Evolutionary conservation across 2,888 invertebrate species (phyloP).

Genomic region (Omphaloscelis lunosa): DNA sequence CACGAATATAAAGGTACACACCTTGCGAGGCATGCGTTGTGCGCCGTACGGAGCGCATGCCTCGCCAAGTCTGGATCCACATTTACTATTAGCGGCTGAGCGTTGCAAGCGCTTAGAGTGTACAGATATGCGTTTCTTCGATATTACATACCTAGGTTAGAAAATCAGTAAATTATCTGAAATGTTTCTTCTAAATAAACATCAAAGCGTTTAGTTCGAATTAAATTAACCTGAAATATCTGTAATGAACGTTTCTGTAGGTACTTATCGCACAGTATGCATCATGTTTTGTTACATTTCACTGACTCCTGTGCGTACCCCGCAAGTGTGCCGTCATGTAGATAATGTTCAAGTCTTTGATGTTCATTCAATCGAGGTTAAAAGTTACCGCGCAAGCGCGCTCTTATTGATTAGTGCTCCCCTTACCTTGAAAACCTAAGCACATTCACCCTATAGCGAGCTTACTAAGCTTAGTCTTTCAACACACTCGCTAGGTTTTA

Average conservation of each 20-base stretch:
- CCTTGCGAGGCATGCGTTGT: too few relatives aligned
- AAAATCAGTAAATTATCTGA: neutral
- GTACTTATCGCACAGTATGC: neutral
- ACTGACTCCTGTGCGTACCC: neutral
- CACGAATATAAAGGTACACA: too few relatives aligned
- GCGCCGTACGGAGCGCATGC: too few relatives aligned
- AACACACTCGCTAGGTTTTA: neutral
- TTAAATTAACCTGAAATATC: neutral
- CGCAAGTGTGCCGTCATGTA: slow-evolving; percentile 10
- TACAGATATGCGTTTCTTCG: too few relatives aligned
- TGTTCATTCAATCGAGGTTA: slow-evolving; percentile 33
- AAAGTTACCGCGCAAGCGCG: slow-evolving; percentile 69
- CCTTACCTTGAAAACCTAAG: slow-evolving; percentile 5
- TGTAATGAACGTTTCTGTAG: neutral
- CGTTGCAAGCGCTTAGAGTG: too few relatives aligned
- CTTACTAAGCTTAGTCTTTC: slow-evolving; percentile 20
- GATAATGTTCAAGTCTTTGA: slow-evolving; percentile 44
- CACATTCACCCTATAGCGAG: slow-evolving; percentile 11
- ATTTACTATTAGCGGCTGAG: too few relatives aligned
- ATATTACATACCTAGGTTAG: neutral
- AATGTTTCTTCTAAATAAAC: neutral
- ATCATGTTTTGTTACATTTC: slow-evolving; percentile 8
- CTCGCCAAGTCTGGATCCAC: too few relatives aligned
- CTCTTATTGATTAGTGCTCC: slow-evolving; percentile 71
- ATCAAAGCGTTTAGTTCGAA: neutral